Conservation (phyloP, 2,888 invertebrate species). For the Gastracanthus pulcherrimus region DNA sequence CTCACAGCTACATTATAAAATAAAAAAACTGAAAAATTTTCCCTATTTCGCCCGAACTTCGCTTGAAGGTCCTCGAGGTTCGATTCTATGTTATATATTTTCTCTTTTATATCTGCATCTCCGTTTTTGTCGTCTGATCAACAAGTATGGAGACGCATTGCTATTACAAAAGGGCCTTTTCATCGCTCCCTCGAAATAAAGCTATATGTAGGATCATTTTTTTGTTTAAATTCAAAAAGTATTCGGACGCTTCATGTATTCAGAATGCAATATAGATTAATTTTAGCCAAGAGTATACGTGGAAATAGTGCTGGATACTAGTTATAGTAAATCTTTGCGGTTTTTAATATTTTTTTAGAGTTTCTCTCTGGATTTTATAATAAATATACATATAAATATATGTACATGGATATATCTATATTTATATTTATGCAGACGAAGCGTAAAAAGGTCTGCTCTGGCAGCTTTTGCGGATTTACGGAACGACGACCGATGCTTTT, state of each 20-base stretch:
- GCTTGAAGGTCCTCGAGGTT: no score
- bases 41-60: no score
- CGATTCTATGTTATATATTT: no score
- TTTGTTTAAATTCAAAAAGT: slow-evolving; percentile 47
- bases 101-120: no score
- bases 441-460: slow-evolving; percentile 53
- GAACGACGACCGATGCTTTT: slow-evolving; percentile 45
- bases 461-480: slow-evolving; percentile 54
- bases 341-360: slow-evolving; percentile 36
- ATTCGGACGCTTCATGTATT: slow-evolving; percentile 71
- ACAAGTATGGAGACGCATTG: no score
- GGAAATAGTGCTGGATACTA: slow-evolving; percentile 70
- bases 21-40: no score
- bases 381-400: slow-evolving; percentile 57
- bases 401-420: slow-evolving; percentile 54
- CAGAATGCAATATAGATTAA: slow-evolving; percentile 68
- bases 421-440: slow-evolving; percentile 58
- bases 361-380: slow-evolving; percentile 46
- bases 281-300: slow-evolving; percentile 66
- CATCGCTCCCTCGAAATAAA: slow-evolving; percentile 28
- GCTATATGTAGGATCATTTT: not conserved
- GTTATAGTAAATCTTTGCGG: slow-evolving; percentile 44
- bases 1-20: no score
- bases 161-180: slow-evolving; percentile 15
- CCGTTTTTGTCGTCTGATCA: no score